Evolutionary conservation across 2,113 vertebrate species (phyloP).

Genomic region (Brienomyrus brachyistius): DNA sequence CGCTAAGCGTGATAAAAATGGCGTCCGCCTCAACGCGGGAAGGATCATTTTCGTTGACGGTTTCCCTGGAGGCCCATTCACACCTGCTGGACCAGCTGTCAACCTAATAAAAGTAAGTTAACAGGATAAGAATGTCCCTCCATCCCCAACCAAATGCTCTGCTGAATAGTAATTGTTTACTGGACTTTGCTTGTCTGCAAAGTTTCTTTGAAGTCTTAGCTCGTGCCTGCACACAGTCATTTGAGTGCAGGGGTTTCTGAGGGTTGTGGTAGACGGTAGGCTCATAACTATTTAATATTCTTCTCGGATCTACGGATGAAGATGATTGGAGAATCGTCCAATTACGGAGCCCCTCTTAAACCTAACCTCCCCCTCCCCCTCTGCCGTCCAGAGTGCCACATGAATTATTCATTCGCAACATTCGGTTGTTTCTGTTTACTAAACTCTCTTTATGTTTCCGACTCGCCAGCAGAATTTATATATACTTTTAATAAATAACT

Average conservation of each 20-base stretch:
- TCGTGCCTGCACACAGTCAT: slow-evolving; percentile 22
- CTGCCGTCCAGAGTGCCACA: slow-evolving; percentile 5
- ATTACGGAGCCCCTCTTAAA: slow-evolving; percentile 26
- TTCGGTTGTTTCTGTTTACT: slow-evolving; percentile 13
- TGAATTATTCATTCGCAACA: slow-evolving; percentile 36
- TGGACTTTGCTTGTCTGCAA: slow-evolving; percentile 13
- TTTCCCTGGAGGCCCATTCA: neutral
- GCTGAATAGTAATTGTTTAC: slow-evolving; percentile 24
- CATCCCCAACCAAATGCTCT: slow-evolving; percentile 6
- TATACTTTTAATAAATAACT: slow-evolving; percentile 25
- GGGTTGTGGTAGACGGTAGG: neutral
- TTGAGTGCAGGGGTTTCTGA: neutral
- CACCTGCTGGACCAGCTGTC: neutral
- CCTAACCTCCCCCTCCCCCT: neutral
- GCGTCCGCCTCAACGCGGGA: neutral
- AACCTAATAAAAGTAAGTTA: slow-evolving; percentile 22
- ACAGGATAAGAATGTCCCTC: neutral
- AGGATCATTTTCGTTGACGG: neutral
- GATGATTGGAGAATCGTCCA: slow-evolving; percentile 30
- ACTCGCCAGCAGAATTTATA: slow-evolving; percentile 23
- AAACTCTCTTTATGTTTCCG: slow-evolving; percentile 8
- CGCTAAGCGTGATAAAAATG: neutral
- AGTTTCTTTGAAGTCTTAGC: slow-evolving; percentile 18
- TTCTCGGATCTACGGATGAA: slow-evolving; percentile 17
- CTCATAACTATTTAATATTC: slow-evolving; percentile 7